Percentiles rank a stretch among this genome's conserved stretches.
Conservation (phyloP, 2,888 invertebrate genomes). For the Gryllus longicercus region DNA sequence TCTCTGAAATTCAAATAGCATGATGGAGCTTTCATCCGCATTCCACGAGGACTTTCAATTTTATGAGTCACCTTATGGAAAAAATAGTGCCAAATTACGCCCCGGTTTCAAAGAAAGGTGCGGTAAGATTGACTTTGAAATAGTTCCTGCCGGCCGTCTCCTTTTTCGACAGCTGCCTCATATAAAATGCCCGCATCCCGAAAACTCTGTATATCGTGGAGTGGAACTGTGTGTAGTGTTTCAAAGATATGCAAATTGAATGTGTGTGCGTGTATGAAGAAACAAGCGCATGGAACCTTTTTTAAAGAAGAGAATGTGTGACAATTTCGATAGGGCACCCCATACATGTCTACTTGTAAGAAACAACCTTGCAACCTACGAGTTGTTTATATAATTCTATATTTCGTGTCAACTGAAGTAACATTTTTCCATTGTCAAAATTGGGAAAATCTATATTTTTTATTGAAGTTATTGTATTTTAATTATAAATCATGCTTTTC, state of each 20-base stretch:
- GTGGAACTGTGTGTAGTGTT: background rate
- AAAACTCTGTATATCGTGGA: too few relatives aligned
- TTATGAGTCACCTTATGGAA: too few relatives aligned
- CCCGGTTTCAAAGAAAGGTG: too few relatives aligned
- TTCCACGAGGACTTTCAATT: too few relatives aligned
- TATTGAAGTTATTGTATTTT: slow-evolving; percentile 17
- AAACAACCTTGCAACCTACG: background rate
- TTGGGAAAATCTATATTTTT: slow-evolving; percentile 11
- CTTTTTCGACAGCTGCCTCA: too few relatives aligned
- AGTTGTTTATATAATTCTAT: slow-evolving; percentile 9
- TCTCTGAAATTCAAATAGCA: too few relatives aligned
- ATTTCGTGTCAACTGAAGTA: slow-evolving; percentile 1
- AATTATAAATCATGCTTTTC: slow-evolving; percentile 17
- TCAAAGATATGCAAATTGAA: background rate
- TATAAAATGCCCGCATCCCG: too few relatives aligned
- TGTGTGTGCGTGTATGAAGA: background rate
- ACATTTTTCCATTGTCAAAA: background rate
- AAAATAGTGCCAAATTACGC: too few relatives aligned
- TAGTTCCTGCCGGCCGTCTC: too few relatives aligned
- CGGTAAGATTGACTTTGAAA: too few relatives aligned
- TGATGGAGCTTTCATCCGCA: too few relatives aligned
- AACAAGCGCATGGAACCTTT: background rate
- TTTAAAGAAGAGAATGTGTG: background rate
- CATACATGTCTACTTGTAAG: slow-evolving; percentile 11
- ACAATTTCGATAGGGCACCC: background rate